Base-by-base conservation (phyloP, 2,113 vertebrate genomes). In the Anser cygnoides region DNA sequence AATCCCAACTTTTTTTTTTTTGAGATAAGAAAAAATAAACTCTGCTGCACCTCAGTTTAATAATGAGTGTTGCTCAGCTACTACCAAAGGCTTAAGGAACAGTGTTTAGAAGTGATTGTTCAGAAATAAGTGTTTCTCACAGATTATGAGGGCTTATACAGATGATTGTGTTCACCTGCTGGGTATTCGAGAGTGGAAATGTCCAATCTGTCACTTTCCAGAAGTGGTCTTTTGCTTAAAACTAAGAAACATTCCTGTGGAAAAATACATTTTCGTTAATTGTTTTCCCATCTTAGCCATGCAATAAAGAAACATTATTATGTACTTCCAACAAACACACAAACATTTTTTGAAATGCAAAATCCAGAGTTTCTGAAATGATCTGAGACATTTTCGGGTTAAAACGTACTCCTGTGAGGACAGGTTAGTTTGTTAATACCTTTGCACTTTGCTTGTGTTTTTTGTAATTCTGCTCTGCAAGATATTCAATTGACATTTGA, bases 131-230 rank as follows among this genome's bases (percentile, higher is more conserved):
- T 93, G 74, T 96, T 96, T 93, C 90, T 84, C 54, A 54, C 83
- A 92, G 92, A 95, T 96, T 94, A 86, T 93, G 87, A 79, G n/a
- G 44, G 70, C 71, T 97, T 95, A 89, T 84, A 95, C 61, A 84
- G 92, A 91, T 91, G 89, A 78, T 92, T 92, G 90, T 84, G 68
- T 92, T 92, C 84, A 95, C 89, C 81, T 96, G 84, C 89, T 93
- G 94, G 84, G 94, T 89, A 57, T 89, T 93, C 0, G 2, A 87
- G 74, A 84, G 87, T 61, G 67, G 49, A 91, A 93, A 49, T 70
- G 91, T 81, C 89, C 96, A 92, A 89, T 92, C 87, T 87, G 77
- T 79, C 4, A 7, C 66, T 84, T 91, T 72, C 12, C 72, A 77
- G 63, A 93, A 88, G 57, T 67, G 29, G 70, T 3, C 46, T 46